Percentiles rank a stretch among this genome's conserved stretches.
Conservation (phyloP, 1,140 invertebrate genomes). For the Drosophila tropicalis region DNA sequence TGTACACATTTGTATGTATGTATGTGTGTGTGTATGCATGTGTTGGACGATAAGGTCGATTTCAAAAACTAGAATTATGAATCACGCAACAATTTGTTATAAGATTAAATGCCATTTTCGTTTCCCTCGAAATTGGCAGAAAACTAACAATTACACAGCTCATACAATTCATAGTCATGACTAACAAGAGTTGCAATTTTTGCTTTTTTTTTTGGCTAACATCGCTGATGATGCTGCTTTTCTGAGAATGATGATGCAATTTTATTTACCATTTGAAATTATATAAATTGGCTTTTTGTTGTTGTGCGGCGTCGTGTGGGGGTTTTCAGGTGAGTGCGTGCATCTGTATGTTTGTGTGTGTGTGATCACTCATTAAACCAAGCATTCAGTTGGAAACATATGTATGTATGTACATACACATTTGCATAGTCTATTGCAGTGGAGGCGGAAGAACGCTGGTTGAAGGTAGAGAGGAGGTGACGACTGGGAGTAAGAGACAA, state of each 20-base stretch:
- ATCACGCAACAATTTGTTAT: constrained; percentile 2
- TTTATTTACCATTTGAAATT: constrained; percentile 45
- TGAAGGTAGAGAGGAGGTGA: not conserved
- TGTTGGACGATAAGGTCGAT: not conserved
- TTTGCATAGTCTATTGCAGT: constrained; percentile 20
- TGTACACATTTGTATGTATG: constrained; percentile 11
- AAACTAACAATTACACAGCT: not conserved
- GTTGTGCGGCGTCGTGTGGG: not conserved
- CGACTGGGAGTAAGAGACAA: not conserved
- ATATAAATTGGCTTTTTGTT: constrained; percentile 64
- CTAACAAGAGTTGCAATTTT: constrained; percentile 43
- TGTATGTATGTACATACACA: too few relatives aligned
- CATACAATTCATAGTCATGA: constrained; percentile 19
- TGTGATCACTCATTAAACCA: constrained; percentile 42
- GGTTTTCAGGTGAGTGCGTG: constrained; percentile 29
- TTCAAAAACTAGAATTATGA: constrained; percentile 5
- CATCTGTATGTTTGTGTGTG: not conserved
- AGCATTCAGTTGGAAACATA: constrained; percentile 63
- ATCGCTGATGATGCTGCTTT: constrained; percentile 17
- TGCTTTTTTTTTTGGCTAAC: constrained; percentile 8
- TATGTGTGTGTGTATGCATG: not conserved
- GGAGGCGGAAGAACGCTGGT: constrained; percentile 10
- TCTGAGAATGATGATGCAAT: constrained; percentile 50
- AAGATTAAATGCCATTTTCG: not conserved
- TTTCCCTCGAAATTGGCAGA: not conserved